Conservation (phyloP, 2,113 vertebrate genomes). For the Excalfactoria chinensis region DNA sequence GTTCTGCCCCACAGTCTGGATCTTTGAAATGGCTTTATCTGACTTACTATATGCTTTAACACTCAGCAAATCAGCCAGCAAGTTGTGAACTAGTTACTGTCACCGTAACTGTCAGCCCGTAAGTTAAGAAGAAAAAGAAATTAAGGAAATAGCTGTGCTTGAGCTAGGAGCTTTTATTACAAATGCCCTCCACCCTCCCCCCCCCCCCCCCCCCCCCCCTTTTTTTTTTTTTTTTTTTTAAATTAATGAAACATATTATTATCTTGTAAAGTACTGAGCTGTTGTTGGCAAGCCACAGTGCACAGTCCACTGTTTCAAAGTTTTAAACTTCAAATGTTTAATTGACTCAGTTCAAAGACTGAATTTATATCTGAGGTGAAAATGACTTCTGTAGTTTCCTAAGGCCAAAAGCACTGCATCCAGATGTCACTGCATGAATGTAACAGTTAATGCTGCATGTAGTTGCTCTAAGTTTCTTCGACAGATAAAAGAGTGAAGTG, state of each 20-base stretch:
- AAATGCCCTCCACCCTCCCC: no score
- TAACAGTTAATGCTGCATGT: neutral
- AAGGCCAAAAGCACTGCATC: neutral
- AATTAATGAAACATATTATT: neutral
- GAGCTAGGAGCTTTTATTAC: neutral
- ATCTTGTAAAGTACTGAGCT: neutral
- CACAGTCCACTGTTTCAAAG: neutral
- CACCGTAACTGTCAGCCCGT: neutral
- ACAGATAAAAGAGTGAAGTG: neutral
- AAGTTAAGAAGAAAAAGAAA: conserved; percentile 9
- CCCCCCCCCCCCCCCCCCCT: no score
- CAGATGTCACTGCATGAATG: neutral
- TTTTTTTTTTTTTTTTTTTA: neutral
- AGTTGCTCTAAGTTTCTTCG: neutral
- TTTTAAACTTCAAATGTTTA: neutral
- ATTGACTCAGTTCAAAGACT: neutral
- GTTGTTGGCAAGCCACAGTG: neutral
- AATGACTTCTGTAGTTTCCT: conserved; percentile 23
- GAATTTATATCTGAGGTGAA: conserved; percentile 23
- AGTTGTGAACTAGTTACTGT: neutral
- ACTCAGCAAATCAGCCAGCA: neutral
- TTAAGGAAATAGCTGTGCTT: neutral
- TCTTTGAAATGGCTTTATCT: neutral
- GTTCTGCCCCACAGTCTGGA: neutral
- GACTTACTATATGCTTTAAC: neutral